These are phyloP conservation scores for Microplitis deprimator DNA, from an alignment of 2,888 invertebrate genomes.

Conservation along the genomic window DNA sequence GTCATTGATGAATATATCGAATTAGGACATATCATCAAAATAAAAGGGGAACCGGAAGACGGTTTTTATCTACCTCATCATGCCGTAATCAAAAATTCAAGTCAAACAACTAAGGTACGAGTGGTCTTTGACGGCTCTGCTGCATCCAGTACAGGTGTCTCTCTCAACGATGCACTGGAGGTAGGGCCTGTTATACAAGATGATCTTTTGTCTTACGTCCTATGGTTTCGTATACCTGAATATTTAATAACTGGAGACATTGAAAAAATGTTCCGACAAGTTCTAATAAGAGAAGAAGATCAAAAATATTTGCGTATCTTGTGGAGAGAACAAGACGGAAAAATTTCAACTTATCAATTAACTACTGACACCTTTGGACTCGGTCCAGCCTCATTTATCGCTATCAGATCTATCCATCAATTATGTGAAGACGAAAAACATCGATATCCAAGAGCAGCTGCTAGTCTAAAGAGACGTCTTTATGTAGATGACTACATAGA, in stretches of 20 bases:
- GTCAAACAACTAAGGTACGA: constrained; percentile 54
- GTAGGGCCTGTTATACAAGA: constrained; percentile 55
- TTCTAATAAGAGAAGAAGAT: constrained; percentile 48
- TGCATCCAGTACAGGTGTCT: constrained; percentile 47
- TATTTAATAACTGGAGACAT: constrained; percentile 58
- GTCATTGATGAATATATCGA: constrained; percentile 46
- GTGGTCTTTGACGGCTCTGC: constrained; percentile 60
- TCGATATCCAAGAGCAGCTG: constrained; percentile 28
- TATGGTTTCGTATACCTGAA: constrained; percentile 50
- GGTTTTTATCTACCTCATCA: constrained; percentile 59
- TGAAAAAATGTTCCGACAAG: constrained; percentile 59
- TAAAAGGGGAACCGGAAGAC: neutral
- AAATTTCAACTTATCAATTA: constrained; percentile 44
- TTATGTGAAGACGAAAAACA: constrained; percentile 39
- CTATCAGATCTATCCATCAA: constrained; percentile 43
- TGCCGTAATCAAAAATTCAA: constrained; percentile 51
- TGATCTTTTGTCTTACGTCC: constrained; percentile 49
- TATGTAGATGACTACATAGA: constrained; percentile 49
- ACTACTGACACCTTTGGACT: constrained; percentile 57
- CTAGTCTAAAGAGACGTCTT: constrained; percentile 33
- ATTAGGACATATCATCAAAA: constrained; percentile 45
- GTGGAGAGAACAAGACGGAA: constrained; percentile 49
- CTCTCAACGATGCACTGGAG: constrained; percentile 54
- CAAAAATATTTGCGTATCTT: constrained; percentile 56
- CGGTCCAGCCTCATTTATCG: constrained; percentile 54